These are phyloP conservation scores for Linyphia triangularis DNA, from an alignment of 2,888 invertebrate species.

Conservation along the genomic window DNA sequence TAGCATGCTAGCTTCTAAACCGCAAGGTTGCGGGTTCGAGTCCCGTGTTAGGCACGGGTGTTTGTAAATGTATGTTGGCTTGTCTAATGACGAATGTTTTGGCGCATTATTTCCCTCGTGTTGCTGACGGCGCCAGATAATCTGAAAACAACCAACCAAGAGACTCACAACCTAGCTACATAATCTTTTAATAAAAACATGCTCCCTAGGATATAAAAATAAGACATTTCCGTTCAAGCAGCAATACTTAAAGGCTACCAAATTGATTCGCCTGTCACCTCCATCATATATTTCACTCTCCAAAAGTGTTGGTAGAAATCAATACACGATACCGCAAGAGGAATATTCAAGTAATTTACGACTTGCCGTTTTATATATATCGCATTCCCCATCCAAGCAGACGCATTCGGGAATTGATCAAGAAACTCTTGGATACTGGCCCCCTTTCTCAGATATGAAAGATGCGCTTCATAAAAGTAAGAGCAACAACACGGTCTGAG, in stretches of 20 bases:
- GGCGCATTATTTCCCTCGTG: no score
- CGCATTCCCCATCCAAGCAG: background rate
- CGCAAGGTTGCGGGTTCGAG: no score
- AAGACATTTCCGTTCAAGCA: background rate
- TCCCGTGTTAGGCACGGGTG: no score
- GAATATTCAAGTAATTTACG: slow-evolving; percentile 10
- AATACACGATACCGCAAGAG: background rate
- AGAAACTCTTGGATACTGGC: slow-evolving; percentile 31
- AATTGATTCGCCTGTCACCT: background rate
- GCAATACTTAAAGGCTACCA: background rate
- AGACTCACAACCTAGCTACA: no score
- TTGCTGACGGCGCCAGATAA: no score
- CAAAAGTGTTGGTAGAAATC: background rate
- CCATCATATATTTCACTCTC: background rate
- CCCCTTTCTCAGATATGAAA: slow-evolving; percentile 35
- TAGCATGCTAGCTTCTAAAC: no score
- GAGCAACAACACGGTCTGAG: slow-evolving; percentile 40
- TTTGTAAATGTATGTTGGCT: no score
- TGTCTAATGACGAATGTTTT: no score
- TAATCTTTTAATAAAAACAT: no score
- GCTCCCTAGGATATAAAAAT: no score
- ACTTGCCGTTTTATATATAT: background rate
- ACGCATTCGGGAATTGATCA: slow-evolving; percentile 8
- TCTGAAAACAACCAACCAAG: no score
- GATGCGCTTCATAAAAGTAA: slow-evolving; percentile 63